Evolutionary conservation across 1,140 invertebrate genomes (phyloP).

Genomic region (Drosophila murphyi): DNA sequence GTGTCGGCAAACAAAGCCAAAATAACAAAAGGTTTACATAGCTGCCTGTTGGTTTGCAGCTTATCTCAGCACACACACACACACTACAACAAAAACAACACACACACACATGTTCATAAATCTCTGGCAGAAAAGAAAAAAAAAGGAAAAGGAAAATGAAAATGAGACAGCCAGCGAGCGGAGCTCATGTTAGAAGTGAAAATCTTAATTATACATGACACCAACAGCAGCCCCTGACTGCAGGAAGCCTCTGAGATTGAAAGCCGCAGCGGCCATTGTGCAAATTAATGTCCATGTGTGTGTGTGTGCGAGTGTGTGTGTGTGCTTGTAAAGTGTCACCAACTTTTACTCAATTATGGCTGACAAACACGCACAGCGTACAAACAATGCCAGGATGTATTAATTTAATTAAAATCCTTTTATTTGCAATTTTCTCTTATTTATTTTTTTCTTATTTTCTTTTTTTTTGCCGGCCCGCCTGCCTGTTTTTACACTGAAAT

Average conservation of each 20-base stretch:
- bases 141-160: constrained; percentile 12
- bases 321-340: constrained; percentile 66
- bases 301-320: constrained; percentile 2
- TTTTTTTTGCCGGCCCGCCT: neutral
- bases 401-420: constrained; percentile 83
- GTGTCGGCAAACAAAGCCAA: constrained; percentile 77
- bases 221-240: constrained; percentile 56
- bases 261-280: constrained; percentile 60
- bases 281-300: constrained; percentile 34
- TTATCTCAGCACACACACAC: constrained; percentile 60
- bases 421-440: constrained; percentile 54
- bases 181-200: constrained; percentile 69
- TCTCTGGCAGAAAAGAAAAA: constrained; percentile 35
- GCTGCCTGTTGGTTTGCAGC: constrained; percentile 77
- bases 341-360: constrained; percentile 79
- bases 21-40: constrained; percentile 81
- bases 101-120: constrained; percentile 51
- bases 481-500: neutral
- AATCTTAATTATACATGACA: constrained; percentile 83
- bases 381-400: constrained; percentile 72
- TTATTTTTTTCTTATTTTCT: neutral
- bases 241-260: constrained; percentile 61
- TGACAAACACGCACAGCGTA: constrained; percentile 43
- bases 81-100: constrained; percentile 23
- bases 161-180: constrained; percentile 46